phyloP scores from a whole-genome alignment of 2,888 invertebrate species.

The Timandra comae region DNA sequence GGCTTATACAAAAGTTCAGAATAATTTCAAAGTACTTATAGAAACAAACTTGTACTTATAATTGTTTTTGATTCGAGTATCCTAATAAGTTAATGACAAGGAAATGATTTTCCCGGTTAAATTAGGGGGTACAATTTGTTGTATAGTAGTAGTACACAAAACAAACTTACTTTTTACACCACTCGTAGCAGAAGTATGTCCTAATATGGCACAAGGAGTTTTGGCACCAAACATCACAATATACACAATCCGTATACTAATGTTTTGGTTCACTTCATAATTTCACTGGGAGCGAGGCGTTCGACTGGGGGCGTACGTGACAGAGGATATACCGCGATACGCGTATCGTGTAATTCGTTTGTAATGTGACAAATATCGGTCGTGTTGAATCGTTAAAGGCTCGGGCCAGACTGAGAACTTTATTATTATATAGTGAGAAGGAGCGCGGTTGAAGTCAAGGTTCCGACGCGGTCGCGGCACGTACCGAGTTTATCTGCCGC shows the following conservation, averaged over 20 bases:
- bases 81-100: background rate
- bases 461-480: constrained; percentile 56
- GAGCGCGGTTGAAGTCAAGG: constrained; percentile 67
- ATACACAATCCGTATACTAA: constrained; percentile 50
- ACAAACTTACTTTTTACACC: constrained; percentile 53
- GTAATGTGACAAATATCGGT: constrained; percentile 44
- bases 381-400: constrained; percentile 68
- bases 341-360: constrained; percentile 28
- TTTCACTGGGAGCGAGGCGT: constrained; percentile 27
- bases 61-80: background rate
- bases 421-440: constrained; percentile 68
- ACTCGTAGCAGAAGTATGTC: constrained; percentile 40
- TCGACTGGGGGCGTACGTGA: constrained; percentile 27
- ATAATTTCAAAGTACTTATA: no score
- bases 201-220: constrained; percentile 56
- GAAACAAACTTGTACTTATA: background rate
- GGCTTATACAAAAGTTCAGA: no score
- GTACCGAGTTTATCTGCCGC: constrained; percentile 60
- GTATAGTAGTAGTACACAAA: no score
- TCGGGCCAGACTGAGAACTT: constrained; percentile 66
- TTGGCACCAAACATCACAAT: constrained; percentile 72
- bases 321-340: constrained; percentile 25
- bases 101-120: background rate
- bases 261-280: constrained; percentile 48
- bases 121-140: constrained; percentile 2